phyloP scores from a whole-genome alignment of 2,888 invertebrate genomes.

The Eledona agricola region DNA sequence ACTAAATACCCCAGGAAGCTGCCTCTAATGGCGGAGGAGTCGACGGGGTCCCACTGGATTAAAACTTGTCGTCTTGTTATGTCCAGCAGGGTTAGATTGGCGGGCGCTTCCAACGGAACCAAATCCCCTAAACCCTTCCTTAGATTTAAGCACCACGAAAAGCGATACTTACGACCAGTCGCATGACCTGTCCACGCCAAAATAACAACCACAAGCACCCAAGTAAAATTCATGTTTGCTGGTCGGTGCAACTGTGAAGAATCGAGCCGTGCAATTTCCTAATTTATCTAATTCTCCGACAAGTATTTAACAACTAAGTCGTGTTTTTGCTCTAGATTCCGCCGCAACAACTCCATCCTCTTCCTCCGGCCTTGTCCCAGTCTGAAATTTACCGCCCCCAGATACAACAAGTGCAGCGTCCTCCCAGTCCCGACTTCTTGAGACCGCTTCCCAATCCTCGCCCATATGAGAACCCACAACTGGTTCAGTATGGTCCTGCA shows the following conservation, averaged over 20 bases:
- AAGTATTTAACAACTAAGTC: constrained; percentile 15
- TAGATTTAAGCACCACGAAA: too few species aligned
- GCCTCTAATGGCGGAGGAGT: constrained; percentile 49
- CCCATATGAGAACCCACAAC: constrained; percentile 19
- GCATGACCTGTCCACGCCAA: too few species aligned
- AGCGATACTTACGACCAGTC: too few species aligned
- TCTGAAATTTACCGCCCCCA: constrained; percentile 34
- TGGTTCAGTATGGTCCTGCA: constrained; percentile 15
- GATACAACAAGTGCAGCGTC: constrained; percentile 12
- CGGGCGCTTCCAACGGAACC: constrained; percentile 51
- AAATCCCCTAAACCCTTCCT: constrained; percentile 55
- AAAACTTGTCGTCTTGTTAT: constrained; percentile 50
- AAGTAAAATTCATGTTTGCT: too few species aligned
- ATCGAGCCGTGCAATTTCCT: constrained; percentile 9
- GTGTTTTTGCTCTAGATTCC: constrained; percentile 32
- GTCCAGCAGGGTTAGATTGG: constrained; percentile 49
- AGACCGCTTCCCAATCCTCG: constrained; percentile 33
- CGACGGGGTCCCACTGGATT: constrained; percentile 52
- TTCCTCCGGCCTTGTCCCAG: constrained; percentile 28
- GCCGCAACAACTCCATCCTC: constrained; percentile 25
- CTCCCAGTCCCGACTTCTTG: constrained; percentile 38
- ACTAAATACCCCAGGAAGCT: constrained; percentile 54
- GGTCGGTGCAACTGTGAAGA: constrained; percentile 3
- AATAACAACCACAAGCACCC: too few species aligned
- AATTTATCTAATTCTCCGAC: too few species aligned